A percentile compares a stretch with the other conserved stretches of the same genome.
These are phyloP conservation scores for Aleiodes alternator DNA, from an alignment of 2,888 invertebrate species.

Conservation along the genomic window DNA sequence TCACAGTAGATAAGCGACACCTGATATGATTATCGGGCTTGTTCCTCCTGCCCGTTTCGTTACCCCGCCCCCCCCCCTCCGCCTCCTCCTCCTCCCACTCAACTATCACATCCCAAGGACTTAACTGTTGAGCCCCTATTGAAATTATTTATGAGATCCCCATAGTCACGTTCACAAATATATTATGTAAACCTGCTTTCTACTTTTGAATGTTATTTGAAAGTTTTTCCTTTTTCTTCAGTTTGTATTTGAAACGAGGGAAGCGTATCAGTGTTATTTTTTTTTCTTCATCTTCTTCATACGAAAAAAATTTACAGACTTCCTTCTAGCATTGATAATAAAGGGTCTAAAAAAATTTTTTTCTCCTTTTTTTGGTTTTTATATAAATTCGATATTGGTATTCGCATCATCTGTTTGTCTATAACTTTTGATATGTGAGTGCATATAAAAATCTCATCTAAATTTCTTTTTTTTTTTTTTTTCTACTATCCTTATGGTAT, in stretches of 20 bases:
- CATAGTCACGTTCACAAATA: conserved; percentile 16
- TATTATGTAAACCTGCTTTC: neutral
- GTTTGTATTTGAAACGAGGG: too few relatives aligned
- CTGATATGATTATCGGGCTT: conserved; percentile 46
- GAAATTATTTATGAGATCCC: conserved; percentile 23
- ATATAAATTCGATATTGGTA: conserved; percentile 23
- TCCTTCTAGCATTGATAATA: too few relatives aligned
- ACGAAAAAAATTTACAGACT: too few relatives aligned
- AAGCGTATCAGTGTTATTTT: neutral
- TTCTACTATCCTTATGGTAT: too few relatives aligned
- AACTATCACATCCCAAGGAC: conserved; percentile 17
- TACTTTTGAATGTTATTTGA: neutral
- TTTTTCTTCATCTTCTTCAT: neutral
- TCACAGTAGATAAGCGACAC: conserved; percentile 40
- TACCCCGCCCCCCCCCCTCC: conserved; percentile 5
- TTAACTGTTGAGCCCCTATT: conserved; percentile 30
- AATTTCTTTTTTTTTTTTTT: too few relatives aligned
- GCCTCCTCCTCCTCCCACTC: conserved; percentile 14
- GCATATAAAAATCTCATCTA: conserved; percentile 29
- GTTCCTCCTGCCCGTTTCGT: conserved; percentile 3
- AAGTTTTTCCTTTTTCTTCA: neutral
- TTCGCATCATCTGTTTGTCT: conserved; percentile 17
- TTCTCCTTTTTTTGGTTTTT: neutral
- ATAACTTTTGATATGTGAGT: conserved; percentile 3
- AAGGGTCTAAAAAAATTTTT: neutral